Base-by-base conservation (phyloP, 2,797 vertebrate genomes). In the Pangasius mekongensis region DNA sequence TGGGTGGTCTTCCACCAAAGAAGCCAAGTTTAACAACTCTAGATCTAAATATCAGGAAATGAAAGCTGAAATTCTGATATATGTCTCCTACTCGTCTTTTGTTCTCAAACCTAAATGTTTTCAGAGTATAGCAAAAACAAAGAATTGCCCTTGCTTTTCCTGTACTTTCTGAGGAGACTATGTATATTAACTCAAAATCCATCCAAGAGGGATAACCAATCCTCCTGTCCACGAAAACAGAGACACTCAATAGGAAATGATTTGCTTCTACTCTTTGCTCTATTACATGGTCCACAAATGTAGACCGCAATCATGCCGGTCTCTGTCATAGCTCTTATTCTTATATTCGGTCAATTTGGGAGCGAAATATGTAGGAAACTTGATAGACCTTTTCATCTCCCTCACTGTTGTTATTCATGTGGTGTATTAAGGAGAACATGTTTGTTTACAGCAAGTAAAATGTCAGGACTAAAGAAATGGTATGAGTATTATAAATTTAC, bases 271-370 rank as follows among this genome's bases (percentile, higher is more conserved):
- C 49, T 84, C 80, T 85, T 86, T 64, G 60, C 33, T 83, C 36
- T 76, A 36, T 39, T 24, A 81, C 39, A 39, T 39, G n/a, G 83
- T 22, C 16, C 33, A 83, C 62, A 16, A 64, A 86, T 74, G 86
- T 56, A 85, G 11, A 88, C 76, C 18, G 87, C 71, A 86, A 73
- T n/a, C n/a, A 24, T 14, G 58, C 76, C 39, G 56, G 62, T 86
- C 76, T 33, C 56, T 89, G 58, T 62, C n/a, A 80, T 13, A 24
- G 62, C 67, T n/a, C 7, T 49, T 84, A 67, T 43, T 60, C 30
- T 58, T 36, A 39, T n/a, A 6, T 64, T 64, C 8, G 36, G 58
- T 62, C 36, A 43, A 18, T 36, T 36, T 60, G 54, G 22, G 16
- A 83, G 27, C 49, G 39, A 83, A 66, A 83, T 11, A 52, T 49